These are phyloP conservation scores for Ariopsis seemanni DNA, from an alignment of 2,113 vertebrate species.

Conservation along the genomic window DNA sequence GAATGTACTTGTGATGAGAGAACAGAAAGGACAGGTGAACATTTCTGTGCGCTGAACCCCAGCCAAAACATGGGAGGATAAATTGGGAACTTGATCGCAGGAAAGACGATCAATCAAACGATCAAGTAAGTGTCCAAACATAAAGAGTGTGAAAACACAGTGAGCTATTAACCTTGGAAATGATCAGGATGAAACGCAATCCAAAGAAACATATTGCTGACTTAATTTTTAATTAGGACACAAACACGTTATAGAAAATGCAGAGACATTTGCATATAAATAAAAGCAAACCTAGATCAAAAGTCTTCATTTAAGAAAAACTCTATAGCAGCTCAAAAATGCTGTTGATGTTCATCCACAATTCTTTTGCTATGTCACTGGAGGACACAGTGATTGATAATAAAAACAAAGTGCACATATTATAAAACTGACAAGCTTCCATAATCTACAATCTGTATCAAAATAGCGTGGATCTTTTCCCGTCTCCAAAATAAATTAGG, in stretches of 20 bases:
- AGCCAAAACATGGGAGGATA: too few species aligned
- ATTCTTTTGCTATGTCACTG: not conserved
- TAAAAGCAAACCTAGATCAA: conserved; percentile 6
- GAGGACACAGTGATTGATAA: not conserved
- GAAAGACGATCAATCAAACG: not conserved
- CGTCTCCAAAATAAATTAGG: conserved; percentile 36
- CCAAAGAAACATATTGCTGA: not conserved
- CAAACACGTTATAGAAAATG: not conserved
- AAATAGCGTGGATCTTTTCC: conserved; percentile 31
- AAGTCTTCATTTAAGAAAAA: conserved; percentile 18
- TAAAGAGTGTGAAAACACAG: not conserved
- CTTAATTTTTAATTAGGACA: not conserved
- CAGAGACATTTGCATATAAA: not conserved
- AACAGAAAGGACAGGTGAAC: not conserved
- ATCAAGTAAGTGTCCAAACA: too few species aligned
- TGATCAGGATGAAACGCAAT: not conserved
- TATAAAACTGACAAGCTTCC: conserved; percentile 27
- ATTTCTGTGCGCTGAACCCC: not conserved
- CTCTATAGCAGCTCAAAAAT: not conserved
- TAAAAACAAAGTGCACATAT: conserved; percentile 21
- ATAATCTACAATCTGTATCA: not conserved
- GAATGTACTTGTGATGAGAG: not conserved
- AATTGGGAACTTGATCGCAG: not conserved
- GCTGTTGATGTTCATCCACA: not conserved
- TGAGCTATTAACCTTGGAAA: not conserved